Evolutionary conservation across 2,113 vertebrate genomes (phyloP).

Genomic region (Spilogale gracilis): DNA sequence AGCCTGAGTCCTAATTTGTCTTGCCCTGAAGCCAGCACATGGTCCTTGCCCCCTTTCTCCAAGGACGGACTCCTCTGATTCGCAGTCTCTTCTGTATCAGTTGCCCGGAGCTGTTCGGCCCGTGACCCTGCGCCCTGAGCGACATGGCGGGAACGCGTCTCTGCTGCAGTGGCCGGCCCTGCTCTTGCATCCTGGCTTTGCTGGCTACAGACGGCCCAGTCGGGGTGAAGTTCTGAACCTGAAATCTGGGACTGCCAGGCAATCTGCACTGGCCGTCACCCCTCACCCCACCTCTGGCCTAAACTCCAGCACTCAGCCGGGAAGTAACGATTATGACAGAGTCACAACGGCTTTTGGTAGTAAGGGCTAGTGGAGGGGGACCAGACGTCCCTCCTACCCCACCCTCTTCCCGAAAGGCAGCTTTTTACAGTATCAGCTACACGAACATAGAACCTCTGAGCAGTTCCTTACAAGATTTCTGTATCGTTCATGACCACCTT

Average conservation of each 20-base stretch:
- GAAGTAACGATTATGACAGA: neutral
- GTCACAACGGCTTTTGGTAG: neutral
- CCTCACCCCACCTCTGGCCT: neutral
- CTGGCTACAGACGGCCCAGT: accelerated
- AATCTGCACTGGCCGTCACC: accelerated
- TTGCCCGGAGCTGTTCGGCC: neutral
- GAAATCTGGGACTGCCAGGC: neutral
- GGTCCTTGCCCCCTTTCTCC: neutral
- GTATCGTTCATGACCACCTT: neutral
- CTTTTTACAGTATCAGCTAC: neutral
- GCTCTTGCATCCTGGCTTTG: neutral
- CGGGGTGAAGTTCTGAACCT: neutral
- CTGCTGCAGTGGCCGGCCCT: neutral
- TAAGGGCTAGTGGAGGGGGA: neutral
- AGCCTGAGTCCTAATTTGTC: neutral
- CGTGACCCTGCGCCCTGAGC: neutral
- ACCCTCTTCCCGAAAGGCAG: neutral
- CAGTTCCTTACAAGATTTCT: neutral
- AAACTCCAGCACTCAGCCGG: neutral
- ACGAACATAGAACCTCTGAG: neutral
- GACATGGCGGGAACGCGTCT: accelerated
- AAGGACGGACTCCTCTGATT: accelerated
- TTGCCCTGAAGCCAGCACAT: neutral
- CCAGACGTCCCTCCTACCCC: neutral
- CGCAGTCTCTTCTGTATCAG: neutral